Percentiles rank a stretch among this genome's conserved stretches.
These are phyloP conservation scores for Cosmia pyralina DNA, from an alignment of 2,888 invertebrate species.

Conservation along the genomic window DNA sequence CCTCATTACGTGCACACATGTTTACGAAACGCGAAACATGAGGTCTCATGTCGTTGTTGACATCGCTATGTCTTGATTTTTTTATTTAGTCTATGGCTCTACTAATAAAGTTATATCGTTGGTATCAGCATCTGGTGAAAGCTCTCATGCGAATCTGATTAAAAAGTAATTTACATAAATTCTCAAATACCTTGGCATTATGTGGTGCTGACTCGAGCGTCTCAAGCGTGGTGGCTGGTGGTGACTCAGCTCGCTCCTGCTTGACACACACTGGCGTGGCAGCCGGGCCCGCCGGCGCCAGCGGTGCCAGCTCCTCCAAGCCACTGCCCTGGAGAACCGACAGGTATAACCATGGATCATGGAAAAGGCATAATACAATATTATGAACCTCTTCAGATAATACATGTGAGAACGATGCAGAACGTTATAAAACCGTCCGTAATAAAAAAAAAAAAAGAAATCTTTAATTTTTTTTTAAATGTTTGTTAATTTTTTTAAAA, in stretches of 20 bases:
- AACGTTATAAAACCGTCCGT: too few relatives aligned
- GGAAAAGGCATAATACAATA: not conserved
- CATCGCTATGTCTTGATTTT: too few relatives aligned
- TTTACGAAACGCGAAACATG: too few relatives aligned
- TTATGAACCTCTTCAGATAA: not conserved
- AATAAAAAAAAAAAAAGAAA: too few relatives aligned
- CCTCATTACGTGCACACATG: too few relatives aligned
- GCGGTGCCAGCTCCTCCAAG: slow-evolving; percentile 85
- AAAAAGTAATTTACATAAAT: not conserved
- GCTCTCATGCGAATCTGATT: not conserved
- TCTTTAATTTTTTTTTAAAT: too few relatives aligned
- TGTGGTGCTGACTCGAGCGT: slow-evolving; percentile 91
- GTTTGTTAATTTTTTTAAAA: too few relatives aligned
- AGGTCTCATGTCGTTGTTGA: too few relatives aligned
- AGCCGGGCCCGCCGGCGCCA: slow-evolving; percentile 86
- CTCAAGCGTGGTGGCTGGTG: slow-evolving; percentile 91
- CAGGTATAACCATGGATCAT: too few relatives aligned
- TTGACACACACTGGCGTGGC: slow-evolving; percentile 84
- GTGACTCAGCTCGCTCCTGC: slow-evolving; percentile 75
- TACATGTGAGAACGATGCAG: too few relatives aligned
- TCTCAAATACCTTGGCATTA: slow-evolving; percentile 57
- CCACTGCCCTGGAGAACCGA: slow-evolving; percentile 57
- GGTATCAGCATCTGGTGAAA: slow-evolving; percentile 8
- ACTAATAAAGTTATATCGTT: not conserved
- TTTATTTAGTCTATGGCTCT: not conserved